Evolutionary conservation across 2,888 invertebrate genomes (phyloP), one percentile per base, ranked within the genome.

Genomic region (Apantesis nais): DNA sequence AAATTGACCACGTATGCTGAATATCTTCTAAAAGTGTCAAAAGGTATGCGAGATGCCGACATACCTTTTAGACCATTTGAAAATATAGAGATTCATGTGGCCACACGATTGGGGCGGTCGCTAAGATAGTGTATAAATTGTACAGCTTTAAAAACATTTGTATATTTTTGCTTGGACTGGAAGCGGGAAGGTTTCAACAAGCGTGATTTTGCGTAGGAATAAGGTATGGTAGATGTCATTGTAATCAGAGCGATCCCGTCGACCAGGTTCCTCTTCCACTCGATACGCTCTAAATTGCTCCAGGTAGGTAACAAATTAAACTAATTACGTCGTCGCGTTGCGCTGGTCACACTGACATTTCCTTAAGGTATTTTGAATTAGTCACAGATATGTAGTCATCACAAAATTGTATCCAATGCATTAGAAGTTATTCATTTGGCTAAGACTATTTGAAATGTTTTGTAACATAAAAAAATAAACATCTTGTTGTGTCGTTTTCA

Each of bases 401-500:
- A 93, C 92, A 93, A 92, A 90, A 89, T 89, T 93, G 86, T 92
- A 91, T 85, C 88, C 85, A 88, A 87, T 84, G 88, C 88, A 85
- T 91, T 89, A 90, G 88, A 82, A 87, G 76, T 89, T 90, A 88
- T 88, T 89, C 86, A 84, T 91, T 92, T 92, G 89, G 89, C 89
- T 91, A 90, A 89, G 91, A 87, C 90, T 80, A 86, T 88, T 90
- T 89, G 87, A 89, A 90, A 86, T 89, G 88, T 89, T 92, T 88
- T 89, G 84, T 89, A 89, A 89, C 86, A 89, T 85, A 84, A 82
- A 74, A 78, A 78, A 88, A 89, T 89, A 88, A 90, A 90, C 89
- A 91, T 91, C 90, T 90, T 92, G 93, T 94, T 93, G 93, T 92
- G 91, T 92, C 93, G 92, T 93, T 93, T 91, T 91, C 90, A 93